Conservation (phyloP, 2,888 invertebrate species). For the Conus canariensis region DNA sequence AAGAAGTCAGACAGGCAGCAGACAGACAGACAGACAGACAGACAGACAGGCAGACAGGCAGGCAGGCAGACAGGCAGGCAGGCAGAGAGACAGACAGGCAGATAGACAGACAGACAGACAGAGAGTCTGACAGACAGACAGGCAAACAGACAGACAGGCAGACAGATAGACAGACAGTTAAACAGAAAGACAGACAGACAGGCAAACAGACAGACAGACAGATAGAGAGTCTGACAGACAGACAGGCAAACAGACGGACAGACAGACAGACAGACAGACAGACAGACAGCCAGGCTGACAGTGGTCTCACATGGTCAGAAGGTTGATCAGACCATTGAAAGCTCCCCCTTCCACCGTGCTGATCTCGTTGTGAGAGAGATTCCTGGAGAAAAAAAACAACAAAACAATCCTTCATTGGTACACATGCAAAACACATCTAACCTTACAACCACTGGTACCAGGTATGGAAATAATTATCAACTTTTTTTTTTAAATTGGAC, state of each 20-base stretch:
- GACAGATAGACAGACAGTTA: constrained; percentile 22
- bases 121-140: no score
- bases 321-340: constrained; percentile 68
- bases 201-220: background rate
- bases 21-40: no score
- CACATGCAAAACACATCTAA: background rate
- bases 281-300: background rate
- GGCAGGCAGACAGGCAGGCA: no score
- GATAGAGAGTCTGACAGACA: constrained; percentile 20
- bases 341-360: constrained; percentile 66
- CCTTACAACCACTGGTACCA: no score
- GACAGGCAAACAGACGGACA: constrained; percentile 15
- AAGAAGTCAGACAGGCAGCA: no score
- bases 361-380: constrained; percentile 69
- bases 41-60: no score
- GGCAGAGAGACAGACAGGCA: no score
- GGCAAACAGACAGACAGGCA: constrained; percentile 6
- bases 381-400: constrained; percentile 61
- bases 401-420: background rate
- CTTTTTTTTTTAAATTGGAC: no score
- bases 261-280: background rate
- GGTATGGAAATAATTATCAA: no score
- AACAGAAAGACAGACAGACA: background rate
- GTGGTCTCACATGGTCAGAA: constrained; percentile 63
- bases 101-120: background rate